Base-by-base conservation (phyloP, 2,888 invertebrate genomes). In the Schrankia costaestrigalis region DNA sequence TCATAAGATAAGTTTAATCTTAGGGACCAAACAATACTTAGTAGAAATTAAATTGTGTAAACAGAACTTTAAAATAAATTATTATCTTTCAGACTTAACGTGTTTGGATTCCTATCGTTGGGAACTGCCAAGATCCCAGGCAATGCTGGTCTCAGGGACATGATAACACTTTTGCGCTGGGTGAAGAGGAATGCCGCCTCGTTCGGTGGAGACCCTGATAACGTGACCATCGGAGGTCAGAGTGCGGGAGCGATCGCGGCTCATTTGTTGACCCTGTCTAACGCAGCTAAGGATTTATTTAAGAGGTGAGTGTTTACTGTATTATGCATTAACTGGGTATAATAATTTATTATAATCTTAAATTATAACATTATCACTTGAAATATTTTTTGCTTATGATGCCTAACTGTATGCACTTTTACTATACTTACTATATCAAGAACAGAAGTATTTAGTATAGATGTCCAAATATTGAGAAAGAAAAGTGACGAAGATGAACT, bases 141-240 rank as follows among this genome's bases (percentile, higher is more conserved):
- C n/a, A 88, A 88, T 67, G 73, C 73, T 34, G 88, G 83, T 1
- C 62, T 88, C n/a, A 75, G 86, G 1, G 88, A 88, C 53, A 65
- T 70, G 45, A 59, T 86, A 29, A 78, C 82, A 10, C 58, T 86
- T 35, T 68, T 88, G 43, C 65, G 63, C 17, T 88, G 88, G 88
- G 79, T 88, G 53, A 65, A 56, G 42, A 41, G 40, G 22, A 87
- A 88, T 51, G 82, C 78, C 3, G 41, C 43, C 1, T 30, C 44
- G 9, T 88, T 88, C 43, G 86, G 88, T 2, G 88, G 86, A 7
- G 69, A 87, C 54, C 79, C 83, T 1, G 44, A 65, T 18, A 62
- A 78, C 32, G 73, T 88, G 35, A 87, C 87, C 0, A 35, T 88
- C 4, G 80, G 63, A 12, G 88, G 88, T 0, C 84, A 87, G 49